Conservation (phyloP, 2,113 vertebrate genomes). For the Otolemur garnettii region DNA sequence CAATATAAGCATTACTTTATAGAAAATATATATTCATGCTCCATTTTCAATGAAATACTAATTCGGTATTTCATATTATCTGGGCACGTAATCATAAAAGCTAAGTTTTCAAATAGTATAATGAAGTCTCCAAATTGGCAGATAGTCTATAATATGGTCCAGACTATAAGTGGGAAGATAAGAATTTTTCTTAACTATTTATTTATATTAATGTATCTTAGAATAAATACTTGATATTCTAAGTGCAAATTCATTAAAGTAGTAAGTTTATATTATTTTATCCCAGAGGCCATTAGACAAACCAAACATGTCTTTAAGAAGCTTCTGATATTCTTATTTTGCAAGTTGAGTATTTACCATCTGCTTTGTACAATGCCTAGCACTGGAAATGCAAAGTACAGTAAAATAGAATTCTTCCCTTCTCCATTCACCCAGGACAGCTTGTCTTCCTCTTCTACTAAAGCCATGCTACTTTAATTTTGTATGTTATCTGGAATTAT, state of each 20-base stretch:
- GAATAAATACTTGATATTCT: neutral
- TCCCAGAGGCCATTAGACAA: neutral
- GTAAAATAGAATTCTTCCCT: neutral
- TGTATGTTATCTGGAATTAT: neutral
- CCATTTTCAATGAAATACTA: neutral
- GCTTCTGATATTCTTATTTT: neutral
- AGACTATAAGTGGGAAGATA: neutral
- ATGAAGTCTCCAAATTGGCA: neutral
- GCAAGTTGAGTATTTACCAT: neutral
- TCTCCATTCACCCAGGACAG: neutral
- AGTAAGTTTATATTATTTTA: neutral
- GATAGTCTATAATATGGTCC: neutral
- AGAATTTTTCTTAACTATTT: neutral
- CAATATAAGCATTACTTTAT: neutral
- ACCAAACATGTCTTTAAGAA: neutral
- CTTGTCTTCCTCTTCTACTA: neutral
- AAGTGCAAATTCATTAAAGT: neutral
- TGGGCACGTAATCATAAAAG: neutral
- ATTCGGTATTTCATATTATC: neutral
- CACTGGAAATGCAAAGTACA: neutral
- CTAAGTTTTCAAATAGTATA: neutral
- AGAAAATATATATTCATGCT: neutral
- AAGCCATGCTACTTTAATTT: neutral
- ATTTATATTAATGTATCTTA: neutral
- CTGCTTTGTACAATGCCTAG: fast-evolving